Conservation (phyloP, 2,888 invertebrate species). For the Venustoraphidia nigricollis region DNA sequence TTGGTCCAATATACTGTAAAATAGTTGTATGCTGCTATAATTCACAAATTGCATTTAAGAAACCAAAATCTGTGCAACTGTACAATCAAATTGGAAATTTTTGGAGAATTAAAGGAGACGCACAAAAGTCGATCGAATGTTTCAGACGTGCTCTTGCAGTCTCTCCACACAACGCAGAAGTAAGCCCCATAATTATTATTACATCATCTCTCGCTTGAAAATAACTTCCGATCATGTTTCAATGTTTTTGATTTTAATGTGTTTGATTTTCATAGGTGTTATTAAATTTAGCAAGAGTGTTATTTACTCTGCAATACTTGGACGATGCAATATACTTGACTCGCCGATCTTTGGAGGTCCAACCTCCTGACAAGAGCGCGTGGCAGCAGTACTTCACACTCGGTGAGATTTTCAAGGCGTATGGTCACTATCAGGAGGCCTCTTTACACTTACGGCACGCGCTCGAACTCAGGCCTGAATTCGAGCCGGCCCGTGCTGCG, state of each 20-base stretch:
- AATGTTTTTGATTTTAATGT: conserved; percentile 8
- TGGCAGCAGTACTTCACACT: conserved; percentile 88
- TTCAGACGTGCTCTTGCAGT: conserved; percentile 73
- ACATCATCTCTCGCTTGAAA: not conserved
- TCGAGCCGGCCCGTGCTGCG: conserved; percentile 65
- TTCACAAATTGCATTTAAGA: conserved; percentile 26
- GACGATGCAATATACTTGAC: conserved; percentile 84
- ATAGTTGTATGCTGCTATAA: too few species aligned
- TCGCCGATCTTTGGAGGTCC: conserved; percentile 67
- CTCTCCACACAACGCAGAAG: conserved; percentile 76
- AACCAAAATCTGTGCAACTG: conserved; percentile 68
- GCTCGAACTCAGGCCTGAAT: conserved; percentile 69
- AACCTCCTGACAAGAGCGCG: conserved; percentile 69
- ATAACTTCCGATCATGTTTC: not conserved
- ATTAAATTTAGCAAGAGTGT: conserved; percentile 67
- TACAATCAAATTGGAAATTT: conserved; percentile 87
- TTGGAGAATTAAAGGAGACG: conserved; percentile 80
- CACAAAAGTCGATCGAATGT: conserved; percentile 75
- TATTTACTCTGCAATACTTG: conserved; percentile 74
- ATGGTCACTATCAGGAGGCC: conserved; percentile 80
- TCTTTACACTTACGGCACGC: conserved; percentile 69
- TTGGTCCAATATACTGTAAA: too few species aligned
- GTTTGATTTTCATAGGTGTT: conserved; percentile 37
- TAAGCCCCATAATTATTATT: conserved; percentile 7
- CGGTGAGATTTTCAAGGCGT: conserved; percentile 82